Evolutionary conservation across 2,888 invertebrate genomes (phyloP), one percentile per base, ranked within the genome.

Genomic region (Eurytoma adleriae): DNA sequence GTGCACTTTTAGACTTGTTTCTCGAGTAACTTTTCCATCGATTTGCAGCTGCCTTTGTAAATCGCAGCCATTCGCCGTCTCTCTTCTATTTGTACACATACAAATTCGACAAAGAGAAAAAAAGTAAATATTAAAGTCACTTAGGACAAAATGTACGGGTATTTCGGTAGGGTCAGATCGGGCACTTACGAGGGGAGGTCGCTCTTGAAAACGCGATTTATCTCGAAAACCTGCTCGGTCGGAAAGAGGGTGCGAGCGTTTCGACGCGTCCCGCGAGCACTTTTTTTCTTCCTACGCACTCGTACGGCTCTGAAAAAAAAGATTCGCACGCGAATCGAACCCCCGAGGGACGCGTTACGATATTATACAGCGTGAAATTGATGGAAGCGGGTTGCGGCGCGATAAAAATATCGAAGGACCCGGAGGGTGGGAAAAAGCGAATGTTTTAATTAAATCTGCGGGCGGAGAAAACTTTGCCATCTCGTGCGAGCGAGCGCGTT

Each of bases 151-250:
- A 10, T 40, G 40, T 40, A 10, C 40, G 40, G 40, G 40, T 40
- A 40, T 40, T 40, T 40, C 40, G 40, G 40, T 40, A 40, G 40
- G 40, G 10, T 40, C 40, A 10, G 40, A 10, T 40, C 10, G 40
- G 40, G 40, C 40, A 40, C 40, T 40, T 40, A 40, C 40, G 40
- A 40, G 40, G 64, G 64, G 59, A 64, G 79, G 30, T 72, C 62
- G 77, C 40, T 71, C 72, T 78, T 64, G 72, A 72, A 67, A 79
- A 62, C 67, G 68, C 48, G 66, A 56, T 30, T 61, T 83, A 82
- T 86, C 86, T 87, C 84, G 85, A 86, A 87, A 87, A 86, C 85
- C 86, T 83, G 84, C 66, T 85, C 84, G 83, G 82, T 83, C 84
- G 87, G 85, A 87, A 86, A 84, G 77, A 85, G 87, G 85, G 85